Conservation (phyloP, 2,797 vertebrate species). For the Channallabes apus region DNA sequence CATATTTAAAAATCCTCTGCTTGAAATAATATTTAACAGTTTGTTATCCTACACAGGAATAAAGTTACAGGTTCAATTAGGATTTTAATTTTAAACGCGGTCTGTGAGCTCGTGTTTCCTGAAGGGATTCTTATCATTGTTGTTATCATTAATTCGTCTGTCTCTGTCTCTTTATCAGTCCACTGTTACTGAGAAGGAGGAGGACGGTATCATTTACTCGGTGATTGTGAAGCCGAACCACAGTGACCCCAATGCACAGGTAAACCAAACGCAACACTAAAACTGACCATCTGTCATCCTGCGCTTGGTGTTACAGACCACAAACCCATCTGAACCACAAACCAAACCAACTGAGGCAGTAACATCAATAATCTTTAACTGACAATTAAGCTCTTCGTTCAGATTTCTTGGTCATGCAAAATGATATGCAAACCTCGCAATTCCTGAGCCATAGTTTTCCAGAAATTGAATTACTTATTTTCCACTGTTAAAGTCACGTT, state of each 20-base stretch:
- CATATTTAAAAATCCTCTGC: neutral
- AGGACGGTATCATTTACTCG: constrained; percentile 81
- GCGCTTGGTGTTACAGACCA: too few relatives aligned
- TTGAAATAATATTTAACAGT: neutral
- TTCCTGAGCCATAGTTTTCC: neutral
- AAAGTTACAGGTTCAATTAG: neutral
- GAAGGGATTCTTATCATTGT: neutral
- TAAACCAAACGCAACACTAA: constrained; percentile 36
- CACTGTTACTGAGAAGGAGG: constrained; percentile 79
- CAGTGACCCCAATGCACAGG: constrained; percentile 51
- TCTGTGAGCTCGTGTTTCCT: neutral
- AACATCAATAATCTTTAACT: neutral
- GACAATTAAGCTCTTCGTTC: neutral
- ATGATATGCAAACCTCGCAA: neutral
- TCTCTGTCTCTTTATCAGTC: constrained; percentile 59
- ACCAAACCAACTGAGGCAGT: too few relatives aligned
- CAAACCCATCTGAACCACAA: too few relatives aligned
- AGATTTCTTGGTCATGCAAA: neutral
- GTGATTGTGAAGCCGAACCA: constrained; percentile 74
- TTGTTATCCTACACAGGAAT: neutral
- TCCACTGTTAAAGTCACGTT: neutral
- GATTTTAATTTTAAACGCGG: too few relatives aligned
- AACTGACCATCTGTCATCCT: too few relatives aligned
- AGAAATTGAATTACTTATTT: neutral
- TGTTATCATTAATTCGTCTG: neutral